A percentile compares a stretch with the other conserved stretches of the same genome.
Conservation (phyloP, 2,797 vertebrate genomes). For the Diplodus sargus region DNA sequence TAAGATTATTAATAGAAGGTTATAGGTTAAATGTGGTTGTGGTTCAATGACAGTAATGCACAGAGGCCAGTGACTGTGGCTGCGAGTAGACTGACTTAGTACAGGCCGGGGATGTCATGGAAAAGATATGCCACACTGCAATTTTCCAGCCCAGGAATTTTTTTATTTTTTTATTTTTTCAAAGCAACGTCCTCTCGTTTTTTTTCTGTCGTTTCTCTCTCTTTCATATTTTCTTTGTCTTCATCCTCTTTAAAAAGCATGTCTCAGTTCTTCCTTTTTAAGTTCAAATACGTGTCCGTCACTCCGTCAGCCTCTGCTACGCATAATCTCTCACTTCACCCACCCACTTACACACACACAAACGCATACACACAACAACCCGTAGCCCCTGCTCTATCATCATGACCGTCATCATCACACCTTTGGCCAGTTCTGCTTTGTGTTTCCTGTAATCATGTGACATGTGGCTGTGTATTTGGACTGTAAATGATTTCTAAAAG, state of each 20-base stretch:
- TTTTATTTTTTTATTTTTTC: slow-evolving; percentile 11
- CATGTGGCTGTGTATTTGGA: slow-evolving; percentile 31
- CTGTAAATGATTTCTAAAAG: slow-evolving; percentile 48
- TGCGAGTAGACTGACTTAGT: slow-evolving; percentile 16
- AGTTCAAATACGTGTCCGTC: neutral
- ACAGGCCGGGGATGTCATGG: slow-evolving; percentile 43
- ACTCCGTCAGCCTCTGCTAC: neutral
- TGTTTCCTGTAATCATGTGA: slow-evolving; percentile 41
- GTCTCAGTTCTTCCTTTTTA: slow-evolving; percentile 19
- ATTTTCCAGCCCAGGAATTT: slow-evolving; percentile 50
- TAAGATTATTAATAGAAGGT: neutral
- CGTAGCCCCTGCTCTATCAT: slow-evolving; percentile 4
- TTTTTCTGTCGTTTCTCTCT: slow-evolving; percentile 6
- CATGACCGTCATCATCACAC: slow-evolving; percentile 8
- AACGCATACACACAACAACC: neutral
- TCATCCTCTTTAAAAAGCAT: neutral
- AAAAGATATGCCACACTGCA: slow-evolving; percentile 46
- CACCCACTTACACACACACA: neutral
- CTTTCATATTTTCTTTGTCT: neutral
- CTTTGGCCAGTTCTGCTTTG: slow-evolving; percentile 36
- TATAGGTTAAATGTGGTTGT: neutral
- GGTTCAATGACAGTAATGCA: neutral
- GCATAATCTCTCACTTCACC: slow-evolving; percentile 1
- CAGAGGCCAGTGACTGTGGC: slow-evolving; percentile 21
- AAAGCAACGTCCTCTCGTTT: slow-evolving; percentile 22